Base-by-base conservation (phyloP, 2,888 invertebrate species). In the Oligia fasciuncula region DNA sequence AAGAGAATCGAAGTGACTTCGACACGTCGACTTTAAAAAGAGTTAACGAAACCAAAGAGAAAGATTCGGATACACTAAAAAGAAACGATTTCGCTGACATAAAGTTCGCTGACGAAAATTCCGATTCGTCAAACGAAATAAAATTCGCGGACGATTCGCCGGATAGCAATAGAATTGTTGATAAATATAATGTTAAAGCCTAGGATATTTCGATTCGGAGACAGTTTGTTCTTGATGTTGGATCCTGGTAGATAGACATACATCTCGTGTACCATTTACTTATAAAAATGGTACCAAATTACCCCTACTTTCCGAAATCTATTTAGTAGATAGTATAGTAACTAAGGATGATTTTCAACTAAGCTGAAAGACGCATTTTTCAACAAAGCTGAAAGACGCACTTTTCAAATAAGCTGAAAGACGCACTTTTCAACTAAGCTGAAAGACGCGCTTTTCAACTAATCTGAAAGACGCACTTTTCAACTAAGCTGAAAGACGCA, bases 31-130 rank as follows among this genome's bases (percentile, higher is more conserved):
- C 96, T 0, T 85, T 96, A 65, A 98, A 98, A 91, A 97, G 98
- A 90, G 97, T 98, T 73, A 98, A 97, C 1, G 97, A 96, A 82
- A 97, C 97, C 0, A 97, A 98, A 88, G 98, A 98, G 91, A 97
- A 97, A 29, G 97, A 97, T 80, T 71, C 90, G 80, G 96, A 97
- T 80, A 95, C 95, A 0, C 91, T 97, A 19, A 97, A 97, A 89
- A 96, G 97, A 87, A 97, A 97, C 71, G 97, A 97, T 87, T 95
- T 97, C 76, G 97, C 97, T 75, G 98, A 98, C 87, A 97, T 98
- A 71, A 97, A 97, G 90, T 98, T 97, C 91, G 98, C 97, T 13
- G 98, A 98, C 90, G 98, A 98, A 60, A 97, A 97, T 86, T 97
- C 97, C 1, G 97, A 97, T 90, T 96, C 96, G 46, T 97, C 97